These are phyloP conservation scores for Pantala flavescens DNA, from an alignment of 1,140 invertebrate genomes.

Conservation along the genomic window DNA sequence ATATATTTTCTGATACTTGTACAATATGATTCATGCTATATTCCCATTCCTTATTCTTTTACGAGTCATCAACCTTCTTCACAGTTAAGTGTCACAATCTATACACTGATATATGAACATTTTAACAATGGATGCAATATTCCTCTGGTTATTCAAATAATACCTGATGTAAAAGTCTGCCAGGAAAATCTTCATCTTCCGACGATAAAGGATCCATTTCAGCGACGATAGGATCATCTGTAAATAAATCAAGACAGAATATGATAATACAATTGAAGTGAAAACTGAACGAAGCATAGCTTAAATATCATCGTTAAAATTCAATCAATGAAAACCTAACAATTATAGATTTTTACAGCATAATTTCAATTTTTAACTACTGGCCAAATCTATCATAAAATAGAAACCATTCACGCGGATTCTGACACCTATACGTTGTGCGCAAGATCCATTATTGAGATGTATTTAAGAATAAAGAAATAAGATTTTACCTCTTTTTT, in stretches of 20 bases:
- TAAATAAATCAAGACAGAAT: background rate
- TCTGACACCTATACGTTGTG: background rate
- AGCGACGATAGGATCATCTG: background rate
- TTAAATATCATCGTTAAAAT: background rate
- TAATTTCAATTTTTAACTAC: background rate
- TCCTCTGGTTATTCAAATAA: background rate
- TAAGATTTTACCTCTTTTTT: background rate
- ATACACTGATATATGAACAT: too few relatives aligned
- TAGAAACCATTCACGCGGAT: background rate
- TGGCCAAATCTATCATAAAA: background rate
- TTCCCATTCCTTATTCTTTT: too few relatives aligned
- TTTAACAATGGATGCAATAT: too few relatives aligned
- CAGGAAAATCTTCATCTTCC: constrained; percentile 70
- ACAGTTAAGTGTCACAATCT: too few relatives aligned
- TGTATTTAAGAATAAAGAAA: background rate
- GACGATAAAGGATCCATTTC: constrained; percentile 33
- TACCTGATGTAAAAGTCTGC: constrained; percentile 64
- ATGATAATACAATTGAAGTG: background rate
- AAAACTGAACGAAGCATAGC: background rate
- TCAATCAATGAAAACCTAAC: background rate
- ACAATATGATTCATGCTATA: too few relatives aligned
- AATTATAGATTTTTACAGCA: background rate
- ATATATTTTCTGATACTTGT: too few relatives aligned
- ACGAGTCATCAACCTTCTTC: too few relatives aligned
- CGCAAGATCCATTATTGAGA: background rate